A percentile compares a stretch with the other conserved stretches of the same genome.
phyloP scores from a whole-genome alignment of 2,797 vertebrate species.

The Typhlichthys subterraneus region DNA sequence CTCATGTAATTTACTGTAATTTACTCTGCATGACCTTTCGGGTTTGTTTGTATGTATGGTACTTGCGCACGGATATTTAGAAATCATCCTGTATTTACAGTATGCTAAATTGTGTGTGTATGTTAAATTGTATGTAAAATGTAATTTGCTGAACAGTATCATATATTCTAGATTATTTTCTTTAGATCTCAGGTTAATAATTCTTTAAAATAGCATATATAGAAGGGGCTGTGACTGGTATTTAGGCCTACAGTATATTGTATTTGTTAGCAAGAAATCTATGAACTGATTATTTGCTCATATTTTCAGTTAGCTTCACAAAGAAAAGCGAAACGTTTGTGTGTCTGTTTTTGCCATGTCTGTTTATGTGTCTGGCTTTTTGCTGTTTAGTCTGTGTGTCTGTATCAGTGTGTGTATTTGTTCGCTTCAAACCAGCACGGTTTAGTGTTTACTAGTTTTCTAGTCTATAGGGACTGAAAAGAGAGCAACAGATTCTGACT shows the following conservation, averaged over 20 bases:
- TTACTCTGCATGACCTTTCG: neutral
- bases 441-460: constrained; percentile 28
- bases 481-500: constrained; percentile 23
- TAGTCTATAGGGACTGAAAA: constrained; percentile 4
- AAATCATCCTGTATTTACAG: too few species aligned
- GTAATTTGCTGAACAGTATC: too few species aligned
- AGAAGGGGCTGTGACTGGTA: too few species aligned
- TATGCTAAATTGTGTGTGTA: too few species aligned
- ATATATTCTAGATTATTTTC: too few species aligned
- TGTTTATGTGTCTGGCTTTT: neutral
- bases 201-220: too few species aligned
- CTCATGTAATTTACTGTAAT: neutral
- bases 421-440: constrained; percentile 16
- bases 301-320: neutral
- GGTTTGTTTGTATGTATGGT: neutral
- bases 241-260: too few species aligned
- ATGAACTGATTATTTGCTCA: too few species aligned
- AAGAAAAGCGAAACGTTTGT: neutral
- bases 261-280: too few species aligned
- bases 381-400: neutral
- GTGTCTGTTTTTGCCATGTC: neutral
- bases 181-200: too few species aligned
- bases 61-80: neutral
- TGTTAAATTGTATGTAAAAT: too few species aligned
- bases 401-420: constrained; percentile 2